phyloP scores from a whole-genome alignment of 2,113 vertebrate species.

The Steatornis caripensis region DNA sequence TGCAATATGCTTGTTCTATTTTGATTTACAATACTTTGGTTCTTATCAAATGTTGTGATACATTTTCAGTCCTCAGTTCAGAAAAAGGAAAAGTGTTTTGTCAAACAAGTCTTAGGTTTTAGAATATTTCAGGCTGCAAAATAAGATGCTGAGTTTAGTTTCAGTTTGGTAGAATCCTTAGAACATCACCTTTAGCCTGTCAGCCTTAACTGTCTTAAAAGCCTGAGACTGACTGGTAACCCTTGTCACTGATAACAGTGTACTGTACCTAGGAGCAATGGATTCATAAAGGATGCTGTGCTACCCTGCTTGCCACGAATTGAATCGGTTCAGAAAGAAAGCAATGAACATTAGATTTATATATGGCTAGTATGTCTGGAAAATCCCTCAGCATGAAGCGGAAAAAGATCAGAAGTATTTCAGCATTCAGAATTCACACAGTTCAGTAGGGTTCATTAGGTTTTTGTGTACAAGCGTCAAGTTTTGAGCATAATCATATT shows the following conservation, averaged over 20 bases:
- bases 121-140: background rate
- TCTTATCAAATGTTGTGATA: background rate
- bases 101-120: background rate
- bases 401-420: background rate
- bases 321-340: background rate
- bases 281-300: background rate
- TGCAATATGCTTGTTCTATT: background rate
- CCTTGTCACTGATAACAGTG: background rate
- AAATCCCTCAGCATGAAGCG: background rate
- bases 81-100: background rate
- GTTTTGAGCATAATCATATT: background rate
- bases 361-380: background rate
- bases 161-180: background rate
- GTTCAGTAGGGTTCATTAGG: background rate
- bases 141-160: background rate
- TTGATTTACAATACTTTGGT: background rate
- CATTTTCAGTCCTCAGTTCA: background rate
- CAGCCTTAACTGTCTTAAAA: background rate
- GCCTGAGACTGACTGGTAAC: background rate
- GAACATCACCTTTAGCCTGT: background rate
- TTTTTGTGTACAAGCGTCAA: background rate
- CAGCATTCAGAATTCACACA: background rate
- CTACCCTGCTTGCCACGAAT: background rate
- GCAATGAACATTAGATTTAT: background rate
- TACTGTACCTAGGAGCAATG: background rate